These are phyloP conservation scores for Eustalomyia histrio DNA, from an alignment of 2,888 invertebrate species.

Conservation along the genomic window DNA sequence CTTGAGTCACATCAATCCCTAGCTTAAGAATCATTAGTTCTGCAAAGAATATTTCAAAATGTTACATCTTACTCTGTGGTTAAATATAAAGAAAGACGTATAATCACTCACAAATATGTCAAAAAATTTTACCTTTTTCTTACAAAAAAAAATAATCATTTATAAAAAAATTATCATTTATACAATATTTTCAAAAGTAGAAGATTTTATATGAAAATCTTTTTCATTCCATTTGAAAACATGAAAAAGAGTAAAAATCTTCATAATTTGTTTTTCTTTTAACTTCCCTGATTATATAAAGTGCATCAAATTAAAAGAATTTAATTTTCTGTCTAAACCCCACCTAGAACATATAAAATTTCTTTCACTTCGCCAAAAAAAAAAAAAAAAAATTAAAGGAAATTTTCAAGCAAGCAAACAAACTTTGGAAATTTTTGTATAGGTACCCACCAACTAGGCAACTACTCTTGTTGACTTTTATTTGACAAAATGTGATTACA, in stretches of 20 bases:
- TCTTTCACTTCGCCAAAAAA: conserved; percentile 20
- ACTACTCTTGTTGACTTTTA: conserved; percentile 63
- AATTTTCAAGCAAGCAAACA: conserved; percentile 24
- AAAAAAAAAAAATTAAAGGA: conserved; percentile 13
- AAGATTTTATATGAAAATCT: not conserved
- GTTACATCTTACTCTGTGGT: too few relatives aligned
- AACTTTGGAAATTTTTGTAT: conserved; percentile 29
- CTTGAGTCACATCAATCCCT: too few relatives aligned
- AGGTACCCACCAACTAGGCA: conserved; percentile 5
- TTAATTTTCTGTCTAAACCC: conserved; percentile 22
- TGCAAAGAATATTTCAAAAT: too few relatives aligned
- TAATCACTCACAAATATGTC: too few relatives aligned
- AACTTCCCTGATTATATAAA: conserved; percentile 53
- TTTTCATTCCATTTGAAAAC: not conserved
- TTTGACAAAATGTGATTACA: conserved; percentile 68
- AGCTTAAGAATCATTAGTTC: too few relatives aligned
- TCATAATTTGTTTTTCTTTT: conserved; percentile 21
- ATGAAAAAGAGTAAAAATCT: not conserved
- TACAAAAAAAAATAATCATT: not conserved
- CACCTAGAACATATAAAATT: conserved; percentile 21
- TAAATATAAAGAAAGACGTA: too few relatives aligned
- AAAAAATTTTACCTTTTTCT: not conserved
- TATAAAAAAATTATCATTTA: too few relatives aligned
- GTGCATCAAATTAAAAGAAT: conserved; percentile 53
- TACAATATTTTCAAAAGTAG: not conserved